Base-by-base conservation (phyloP, 2,113 vertebrate genomes). In the Carlito syrichta region DNA sequence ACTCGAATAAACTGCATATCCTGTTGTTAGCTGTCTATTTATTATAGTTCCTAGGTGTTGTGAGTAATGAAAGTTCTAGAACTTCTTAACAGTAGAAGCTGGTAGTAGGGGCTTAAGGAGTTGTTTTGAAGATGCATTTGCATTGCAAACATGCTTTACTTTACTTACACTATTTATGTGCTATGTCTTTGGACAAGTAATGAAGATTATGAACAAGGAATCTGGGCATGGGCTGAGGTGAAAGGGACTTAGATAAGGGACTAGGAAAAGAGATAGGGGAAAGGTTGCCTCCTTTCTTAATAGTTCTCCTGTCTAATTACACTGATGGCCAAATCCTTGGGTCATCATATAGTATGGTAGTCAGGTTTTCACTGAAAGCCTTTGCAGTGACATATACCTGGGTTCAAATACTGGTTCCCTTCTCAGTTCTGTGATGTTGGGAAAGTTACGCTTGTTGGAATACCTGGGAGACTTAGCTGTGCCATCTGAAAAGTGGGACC, bases 331-430 rank as follows among this genome's bases (percentile, higher is more conserved):
- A 77, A 54, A 74, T 13, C 30, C 40, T 22, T 2, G 54, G 60
- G 48, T n/a, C 74, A 74, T 5, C 25, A 13, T 5, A 40, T 14
- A 5, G 6, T 17, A 48, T 0, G 12, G 30, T 1, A 20, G 43
- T 40, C 10, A 58, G 30, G 43, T 66, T 96, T 58, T 68, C 74
- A 48, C 2, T 25, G n/a, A 68, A 54, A 68, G 74, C 12, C 54
- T 74, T 43, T 3, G 27, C 43, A 35, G 2, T 40, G 38, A 95
- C 11, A 5, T 3, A 38, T 17, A 92, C 60, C 9, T 8, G 38
- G n/a, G 16, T 52, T 78, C 74, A 40, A 79, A 43, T 1, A 25
- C 35, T 0, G 4, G 8, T 63, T 23, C 32, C 20, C n/a, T 25
- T 20, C 30, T 32, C 48, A 20, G 7, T 60, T 35, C 60, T 74